These are phyloP conservation scores for Luperina testacea DNA, from an alignment of 2,888 invertebrate genomes.

Conservation along the genomic window DNA sequence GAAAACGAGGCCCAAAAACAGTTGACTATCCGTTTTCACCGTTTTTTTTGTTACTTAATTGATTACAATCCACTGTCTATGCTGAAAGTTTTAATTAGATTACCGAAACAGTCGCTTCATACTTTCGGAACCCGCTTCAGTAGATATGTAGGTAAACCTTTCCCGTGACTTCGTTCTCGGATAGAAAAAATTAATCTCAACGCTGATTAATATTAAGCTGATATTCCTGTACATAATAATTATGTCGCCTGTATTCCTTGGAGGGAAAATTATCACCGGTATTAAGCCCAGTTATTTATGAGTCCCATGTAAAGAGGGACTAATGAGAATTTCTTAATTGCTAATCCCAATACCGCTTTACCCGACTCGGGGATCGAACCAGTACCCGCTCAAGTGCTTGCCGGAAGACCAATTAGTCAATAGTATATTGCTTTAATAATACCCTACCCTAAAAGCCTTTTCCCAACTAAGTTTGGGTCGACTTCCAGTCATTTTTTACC, in stretches of 20 bases:
- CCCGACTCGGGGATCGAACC: not conserved
- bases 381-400: not conserved
- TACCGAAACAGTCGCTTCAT: slow-evolving; percentile 4
- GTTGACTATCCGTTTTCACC: not conserved
- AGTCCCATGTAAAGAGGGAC: not conserved
- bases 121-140: slow-evolving; percentile 8
- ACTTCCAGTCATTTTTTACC: too few relatives aligned
- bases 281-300: not conserved
- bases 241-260: not conserved
- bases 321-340: not conserved
- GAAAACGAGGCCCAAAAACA: not conserved
- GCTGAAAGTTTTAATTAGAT: slow-evolving; percentile 47
- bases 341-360: too few relatives aligned
- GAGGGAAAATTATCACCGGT: not conserved
- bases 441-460: too few relatives aligned
- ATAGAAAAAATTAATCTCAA: not conserved
- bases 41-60: slow-evolving; percentile 17
- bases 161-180: not conserved
- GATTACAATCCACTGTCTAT: slow-evolving; percentile 2
- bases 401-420: not conserved
- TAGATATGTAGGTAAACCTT: not conserved
- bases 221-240: not conserved
- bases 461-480: too few relatives aligned
- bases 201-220: slow-evolving; percentile 10
- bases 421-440: not conserved